A percentile compares a stretch with the other conserved stretches of the same genome.
Evolutionary conservation across 2,888 invertebrate genomes (phyloP).

Genomic region (Tridacna gigas): DNA sequence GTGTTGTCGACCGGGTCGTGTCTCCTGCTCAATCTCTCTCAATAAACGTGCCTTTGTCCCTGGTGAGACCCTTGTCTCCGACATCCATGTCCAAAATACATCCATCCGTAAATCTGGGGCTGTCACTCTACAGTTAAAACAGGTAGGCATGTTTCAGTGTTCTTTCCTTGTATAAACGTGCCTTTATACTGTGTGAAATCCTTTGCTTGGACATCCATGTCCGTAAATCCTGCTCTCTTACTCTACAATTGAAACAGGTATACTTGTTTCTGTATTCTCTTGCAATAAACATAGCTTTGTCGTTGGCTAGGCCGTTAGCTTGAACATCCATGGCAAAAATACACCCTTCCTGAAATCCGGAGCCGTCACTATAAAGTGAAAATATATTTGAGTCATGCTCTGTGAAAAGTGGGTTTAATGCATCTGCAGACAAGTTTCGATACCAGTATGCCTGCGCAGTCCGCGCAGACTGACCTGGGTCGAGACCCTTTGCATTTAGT

Average conservation of each 20-base stretch:
- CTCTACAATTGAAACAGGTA: background rate
- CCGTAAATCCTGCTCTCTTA: background rate
- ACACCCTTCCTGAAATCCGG: background rate
- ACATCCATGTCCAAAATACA: slow-evolving; percentile 80
- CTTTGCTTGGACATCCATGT: background rate
- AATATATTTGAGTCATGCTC: too few species aligned
- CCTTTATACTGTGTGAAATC: too few species aligned
- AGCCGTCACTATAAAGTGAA: background rate
- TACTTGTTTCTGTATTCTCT: background rate
- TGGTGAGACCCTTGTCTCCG: slow-evolving; percentile 78
- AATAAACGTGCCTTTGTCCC: slow-evolving; percentile 80
- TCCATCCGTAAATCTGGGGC: slow-evolving; percentile 79
- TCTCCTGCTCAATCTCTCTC: slow-evolving; percentile 79
- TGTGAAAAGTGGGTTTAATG: too few species aligned
- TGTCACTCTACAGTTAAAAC: slow-evolving; percentile 78
- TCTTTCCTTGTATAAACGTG: too few species aligned
- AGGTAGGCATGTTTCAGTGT: slow-evolving; percentile 75
- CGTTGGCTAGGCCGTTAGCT: background rate
- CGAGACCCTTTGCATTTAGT: too few species aligned
- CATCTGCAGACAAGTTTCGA: too few species aligned
- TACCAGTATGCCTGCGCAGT: too few species aligned
- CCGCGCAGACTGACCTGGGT: too few species aligned
- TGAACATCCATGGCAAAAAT: background rate
- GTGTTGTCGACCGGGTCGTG: slow-evolving; percentile 80
- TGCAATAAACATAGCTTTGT: too few species aligned